Conservation (phyloP, 2,113 vertebrate species). For the Bujurquina vittata region DNA sequence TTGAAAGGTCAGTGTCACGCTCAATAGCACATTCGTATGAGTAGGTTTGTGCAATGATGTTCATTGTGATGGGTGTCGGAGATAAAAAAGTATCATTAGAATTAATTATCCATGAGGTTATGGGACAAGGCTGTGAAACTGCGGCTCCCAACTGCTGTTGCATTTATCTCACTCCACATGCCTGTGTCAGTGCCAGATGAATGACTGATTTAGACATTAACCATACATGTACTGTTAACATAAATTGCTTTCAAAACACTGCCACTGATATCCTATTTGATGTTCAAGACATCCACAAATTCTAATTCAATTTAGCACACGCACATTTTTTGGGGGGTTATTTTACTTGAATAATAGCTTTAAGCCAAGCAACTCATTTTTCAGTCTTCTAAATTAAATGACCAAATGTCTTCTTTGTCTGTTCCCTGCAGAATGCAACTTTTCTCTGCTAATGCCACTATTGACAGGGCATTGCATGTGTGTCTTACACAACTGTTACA, state of each 20-base stretch:
- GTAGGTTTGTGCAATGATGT: constrained; percentile 65
- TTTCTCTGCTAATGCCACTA: neutral
- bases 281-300: constrained; percentile 32
- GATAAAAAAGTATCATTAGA: constrained; percentile 73
- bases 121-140: constrained; percentile 64
- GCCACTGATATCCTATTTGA: constrained; percentile 23
- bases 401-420: constrained; percentile 9
- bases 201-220: constrained; percentile 56
- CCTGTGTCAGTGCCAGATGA: constrained; percentile 32
- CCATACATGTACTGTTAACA: constrained; percentile 52
- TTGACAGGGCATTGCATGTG: constrained; percentile 5
- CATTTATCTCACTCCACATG: constrained; percentile 50
- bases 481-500: neutral
- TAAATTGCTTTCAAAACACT: constrained; percentile 42
- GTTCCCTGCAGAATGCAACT: neutral
- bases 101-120: constrained; percentile 74
- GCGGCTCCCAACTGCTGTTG: constrained; percentile 38
- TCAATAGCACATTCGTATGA: constrained; percentile 74
- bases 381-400: constrained; percentile 2
- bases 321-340: constrained; percentile 1
- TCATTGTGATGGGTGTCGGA: constrained; percentile 69
- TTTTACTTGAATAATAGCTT: constrained; percentile 25
- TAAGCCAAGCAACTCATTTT: constrained; percentile 10
- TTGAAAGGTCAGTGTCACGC: constrained; percentile 71
- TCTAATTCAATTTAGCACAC: constrained; percentile 4